Evolutionary conservation across 2,113 vertebrate species (phyloP).

Genomic region (Phocoena sinus): DNA sequence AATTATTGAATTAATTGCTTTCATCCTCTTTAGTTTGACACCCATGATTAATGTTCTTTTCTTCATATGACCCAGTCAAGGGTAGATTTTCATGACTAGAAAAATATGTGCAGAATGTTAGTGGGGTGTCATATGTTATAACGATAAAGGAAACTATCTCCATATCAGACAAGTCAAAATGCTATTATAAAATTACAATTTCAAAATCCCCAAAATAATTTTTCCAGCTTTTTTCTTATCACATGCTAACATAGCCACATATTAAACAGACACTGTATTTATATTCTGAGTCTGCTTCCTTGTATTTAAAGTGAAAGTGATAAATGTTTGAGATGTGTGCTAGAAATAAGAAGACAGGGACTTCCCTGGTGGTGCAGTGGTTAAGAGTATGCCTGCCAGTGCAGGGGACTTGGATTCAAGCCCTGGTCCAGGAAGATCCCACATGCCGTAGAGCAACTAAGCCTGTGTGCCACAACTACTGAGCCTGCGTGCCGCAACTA

Average conservation of each 20-base stretch:
- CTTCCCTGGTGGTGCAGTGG: no score
- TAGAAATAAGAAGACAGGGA: slow-evolving; percentile 22
- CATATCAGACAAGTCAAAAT: not conserved
- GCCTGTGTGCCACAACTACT: no score
- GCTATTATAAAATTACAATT: slow-evolving; percentile 1
- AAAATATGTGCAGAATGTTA: not conserved
- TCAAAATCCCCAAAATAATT: slow-evolving; percentile 3
- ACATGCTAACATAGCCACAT: not conserved
- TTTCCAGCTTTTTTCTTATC: slow-evolving; percentile 9
- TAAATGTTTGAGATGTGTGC: not conserved
- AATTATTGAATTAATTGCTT: slow-evolving; percentile 33
- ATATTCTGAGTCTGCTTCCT: slow-evolving; percentile 25
- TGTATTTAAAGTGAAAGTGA: slow-evolving; percentile 30
- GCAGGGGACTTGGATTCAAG: no score
- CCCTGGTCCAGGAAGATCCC: no score
- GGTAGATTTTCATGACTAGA: slow-evolving; percentile 14
- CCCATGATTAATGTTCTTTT: slow-evolving; percentile 22
- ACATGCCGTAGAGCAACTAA: no score
- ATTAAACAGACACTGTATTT: not conserved
- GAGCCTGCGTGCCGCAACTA: no score
- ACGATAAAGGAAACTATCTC: not conserved
- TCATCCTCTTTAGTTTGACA: slow-evolving; percentile 25
- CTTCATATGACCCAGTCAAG: not conserved
- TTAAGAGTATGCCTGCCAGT: no score
- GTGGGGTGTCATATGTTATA: not conserved